Evolutionary conservation across 2,113 vertebrate genomes (phyloP).

Genomic region (Sphaerodactylus townsendi): DNA sequence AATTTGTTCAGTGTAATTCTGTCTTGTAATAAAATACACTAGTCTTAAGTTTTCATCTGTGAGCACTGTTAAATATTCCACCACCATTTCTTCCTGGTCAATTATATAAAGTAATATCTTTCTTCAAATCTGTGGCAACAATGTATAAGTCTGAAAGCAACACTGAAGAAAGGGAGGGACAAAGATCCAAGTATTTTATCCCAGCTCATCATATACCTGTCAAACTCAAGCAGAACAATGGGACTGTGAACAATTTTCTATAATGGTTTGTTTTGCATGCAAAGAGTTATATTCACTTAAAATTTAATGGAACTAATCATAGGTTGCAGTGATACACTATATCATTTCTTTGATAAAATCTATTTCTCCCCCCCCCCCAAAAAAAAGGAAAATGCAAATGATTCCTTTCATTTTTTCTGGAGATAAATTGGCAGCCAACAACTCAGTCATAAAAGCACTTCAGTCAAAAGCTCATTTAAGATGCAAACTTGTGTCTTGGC

Average conservation of each 20-base stretch:
- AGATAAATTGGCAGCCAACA: conserved; percentile 4
- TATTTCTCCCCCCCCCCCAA: background rate
- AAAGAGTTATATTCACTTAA: background rate
- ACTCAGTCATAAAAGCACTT: background rate
- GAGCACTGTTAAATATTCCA: background rate
- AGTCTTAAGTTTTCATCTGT: background rate
- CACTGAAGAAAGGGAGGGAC: background rate
- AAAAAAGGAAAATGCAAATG: conserved; percentile 2
- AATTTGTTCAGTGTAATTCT: background rate
- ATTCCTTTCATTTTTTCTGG: background rate
- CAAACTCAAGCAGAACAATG: rapidly evolving
- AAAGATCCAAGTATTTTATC: background rate
- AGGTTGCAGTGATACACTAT: background rate
- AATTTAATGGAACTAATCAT: background rate
- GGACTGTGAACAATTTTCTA: background rate
- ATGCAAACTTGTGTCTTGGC: conserved; percentile 13
- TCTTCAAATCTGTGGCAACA: background rate
- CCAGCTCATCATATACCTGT: background rate
- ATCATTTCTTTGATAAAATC: background rate
- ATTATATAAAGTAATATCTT: background rate
- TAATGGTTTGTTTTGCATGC: background rate
- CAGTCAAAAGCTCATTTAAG: background rate
- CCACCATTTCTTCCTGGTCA: too few species aligned
- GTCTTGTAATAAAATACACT: background rate
- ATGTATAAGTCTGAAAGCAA: background rate